Base-by-base conservation (phyloP, 2,888 invertebrate genomes). In the Meiosimyza decipiens region DNA sequence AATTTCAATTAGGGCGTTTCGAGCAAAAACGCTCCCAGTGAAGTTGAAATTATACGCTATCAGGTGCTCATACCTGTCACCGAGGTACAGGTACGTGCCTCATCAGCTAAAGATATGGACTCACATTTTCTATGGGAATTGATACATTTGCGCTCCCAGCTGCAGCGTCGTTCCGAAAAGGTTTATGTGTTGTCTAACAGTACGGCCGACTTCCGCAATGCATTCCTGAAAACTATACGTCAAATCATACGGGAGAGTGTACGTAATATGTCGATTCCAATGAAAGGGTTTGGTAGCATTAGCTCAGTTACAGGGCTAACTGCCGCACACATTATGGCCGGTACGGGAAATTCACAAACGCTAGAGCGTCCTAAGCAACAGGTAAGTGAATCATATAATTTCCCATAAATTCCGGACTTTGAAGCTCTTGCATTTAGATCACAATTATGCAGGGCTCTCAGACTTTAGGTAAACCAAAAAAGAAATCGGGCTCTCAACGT, bases 41-140 rank as follows among this genome's bases (percentile, higher is more conserved):
- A 97, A 88, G 96, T 97, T 77, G 98, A 98, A 89, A 96, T 97
- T 82, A 97, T 97, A 85, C 91, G 97, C 80, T 98, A 97, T 88
- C 97, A 98, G 88, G 97, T 97, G 73, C 89, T 98, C 78, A 98
- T 98, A 82, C 98, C 98, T 0, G 98, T 98, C 59, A 97, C 97
- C 22, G 98, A 98, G 89, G 97, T 98, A 57, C 98, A 98, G 89
- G 98, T 98, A 57, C 91, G 98, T 74, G 96, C 97, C 55, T 95
- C 96, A 55, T 96, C 96, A 3, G 95, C 96, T 74, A 96, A 96
- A 85, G 97, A 97, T 84, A 94, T 96, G 92, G 97, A 97, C 85
- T 97, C 95, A 75, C 97, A 97, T 89, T 98, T 96, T 90, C 90
- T 97, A 75, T 98, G 98, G 98, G 98, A 98, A 88, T 91, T 98